Conservation (phyloP, 2,888 invertebrate species). For the Leptinotarsa tumamoca region DNA sequence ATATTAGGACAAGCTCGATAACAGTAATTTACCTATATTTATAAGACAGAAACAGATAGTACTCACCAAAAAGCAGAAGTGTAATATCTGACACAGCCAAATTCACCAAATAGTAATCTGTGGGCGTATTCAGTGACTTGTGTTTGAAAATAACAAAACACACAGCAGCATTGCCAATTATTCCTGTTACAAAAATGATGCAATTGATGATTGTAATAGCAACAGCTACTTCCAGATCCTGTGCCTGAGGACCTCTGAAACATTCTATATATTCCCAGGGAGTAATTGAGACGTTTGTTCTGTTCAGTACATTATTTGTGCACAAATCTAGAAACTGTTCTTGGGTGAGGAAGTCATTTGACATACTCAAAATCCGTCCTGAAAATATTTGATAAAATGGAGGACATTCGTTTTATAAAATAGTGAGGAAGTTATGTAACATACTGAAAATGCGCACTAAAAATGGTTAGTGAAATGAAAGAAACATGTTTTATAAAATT, state of each 20-base stretch:
- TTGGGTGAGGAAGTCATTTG: background rate
- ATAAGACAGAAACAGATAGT: background rate
- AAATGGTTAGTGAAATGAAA: no score
- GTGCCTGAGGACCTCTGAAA: conserved; percentile 58
- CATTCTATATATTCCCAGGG: conserved; percentile 56
- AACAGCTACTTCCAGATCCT: conserved; percentile 60
- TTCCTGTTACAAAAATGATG: conserved; percentile 84
- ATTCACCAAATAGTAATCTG: conserved; percentile 92
- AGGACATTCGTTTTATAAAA: no score
- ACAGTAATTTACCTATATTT: no score
- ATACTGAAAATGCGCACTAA: no score
- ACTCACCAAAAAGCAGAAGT: conserved; percentile 84
- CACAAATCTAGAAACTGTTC: conserved; percentile 31
- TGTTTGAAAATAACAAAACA: conserved; percentile 87
- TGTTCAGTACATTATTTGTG: conserved; percentile 33
- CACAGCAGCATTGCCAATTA: conserved; percentile 86
- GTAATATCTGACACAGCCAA: conserved; percentile 88
- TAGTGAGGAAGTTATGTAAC: no score
- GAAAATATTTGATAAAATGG: background rate
- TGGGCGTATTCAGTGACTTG: conserved; percentile 87
- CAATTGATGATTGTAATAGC: conserved; percentile 79
- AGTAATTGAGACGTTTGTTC: conserved; percentile 38
- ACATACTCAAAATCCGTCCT: background rate
- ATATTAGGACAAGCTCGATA: no score
- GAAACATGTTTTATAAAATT: no score